Percentiles rank a stretch among this genome's conserved stretches.
These are phyloP conservation scores for Hiodon alosoides DNA, from an alignment of 2,113 vertebrate genomes.

Conservation along the genomic window DNA sequence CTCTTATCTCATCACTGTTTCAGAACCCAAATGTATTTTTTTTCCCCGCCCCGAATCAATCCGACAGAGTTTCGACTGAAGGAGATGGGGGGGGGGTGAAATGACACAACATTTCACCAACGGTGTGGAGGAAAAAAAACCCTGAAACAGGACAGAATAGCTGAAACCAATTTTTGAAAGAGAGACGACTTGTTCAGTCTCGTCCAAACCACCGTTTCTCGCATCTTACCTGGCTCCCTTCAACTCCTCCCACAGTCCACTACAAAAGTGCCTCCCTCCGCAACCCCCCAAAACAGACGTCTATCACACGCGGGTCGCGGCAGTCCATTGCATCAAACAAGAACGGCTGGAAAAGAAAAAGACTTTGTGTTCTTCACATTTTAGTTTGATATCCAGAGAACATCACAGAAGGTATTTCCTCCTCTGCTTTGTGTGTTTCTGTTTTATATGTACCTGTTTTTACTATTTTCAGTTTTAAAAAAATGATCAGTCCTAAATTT, in stretches of 20 bases:
- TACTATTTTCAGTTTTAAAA: no score
- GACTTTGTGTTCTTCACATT: not conserved
- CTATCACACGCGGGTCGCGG: slow-evolving; percentile 9
- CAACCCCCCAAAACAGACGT: not conserved
- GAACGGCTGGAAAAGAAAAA: not conserved
- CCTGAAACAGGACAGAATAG: not conserved
- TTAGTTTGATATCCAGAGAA: not conserved
- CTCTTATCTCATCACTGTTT: slow-evolving; percentile 13
- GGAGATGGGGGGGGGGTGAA: not conserved
- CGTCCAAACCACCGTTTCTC: slow-evolving; percentile 29
- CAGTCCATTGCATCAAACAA: not conserved
- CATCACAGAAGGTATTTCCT: not conserved
- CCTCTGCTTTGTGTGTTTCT: not conserved
- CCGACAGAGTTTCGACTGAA: slow-evolving; percentile 37
- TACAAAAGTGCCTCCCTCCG: slow-evolving; percentile 45
- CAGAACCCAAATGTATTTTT: not conserved
- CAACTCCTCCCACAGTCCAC: slow-evolving; percentile 46
- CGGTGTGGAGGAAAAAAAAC: no score
- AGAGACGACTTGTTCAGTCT: slow-evolving; percentile 48
- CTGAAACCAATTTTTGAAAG: slow-evolving; percentile 14
- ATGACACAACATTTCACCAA: no score
- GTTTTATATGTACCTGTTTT: no score
- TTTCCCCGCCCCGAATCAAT: not conserved
- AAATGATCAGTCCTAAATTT: no score
- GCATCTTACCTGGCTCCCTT: slow-evolving; percentile 20